Base-by-base conservation (phyloP, 2,113 vertebrate species). In the Ciconia maguari region DNA sequence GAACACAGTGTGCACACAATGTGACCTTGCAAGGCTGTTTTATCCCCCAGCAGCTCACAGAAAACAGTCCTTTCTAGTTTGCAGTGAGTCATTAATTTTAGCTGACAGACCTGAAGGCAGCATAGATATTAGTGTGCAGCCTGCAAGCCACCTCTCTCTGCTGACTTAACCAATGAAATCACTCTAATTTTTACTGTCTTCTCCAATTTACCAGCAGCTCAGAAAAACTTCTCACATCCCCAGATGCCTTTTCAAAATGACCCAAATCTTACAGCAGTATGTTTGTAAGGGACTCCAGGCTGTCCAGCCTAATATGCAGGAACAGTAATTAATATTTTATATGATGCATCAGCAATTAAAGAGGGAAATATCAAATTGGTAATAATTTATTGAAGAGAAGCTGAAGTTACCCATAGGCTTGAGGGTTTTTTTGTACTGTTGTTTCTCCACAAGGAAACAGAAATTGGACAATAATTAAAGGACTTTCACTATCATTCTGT, bases 41-140 rank as follows among this genome's bases (percentile, higher is more conserved):
- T 91, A 76, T 96, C 48, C 90, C 81, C 51, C 36, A 89, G 69
- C 54, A 92, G 75, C 94, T 90, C 96, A 96, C 69, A 94, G 58
- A 87, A 86, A 84, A 60, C 57, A 96, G 89, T 96, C 89, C 38
- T 96, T 96, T 97, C 86, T 93, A 88, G 83, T 97, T 97, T 87
- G 70, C 76, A 94, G 74, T 11, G 55, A 97, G 60, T 83, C 96
- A 97, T 97, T 98, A 94, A 97, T 97, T 98, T 96, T 85, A 93
- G 79, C 83, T 95, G 97, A 97, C 96, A 97, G 96, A 97, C 91
- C 94, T 98, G 94, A 97, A 97, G 95, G 94, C 76, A 90, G 90
- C 88, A 17, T 25, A 92, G 74, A 83, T 55, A 94, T 92, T 82
- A 88, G 80, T 9, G 44, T 83, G 85, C 87, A 96, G 89, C 72